Evolutionary conservation across 2,797 vertebrate species (phyloP).

Genomic region (Lemur catta): DNA sequence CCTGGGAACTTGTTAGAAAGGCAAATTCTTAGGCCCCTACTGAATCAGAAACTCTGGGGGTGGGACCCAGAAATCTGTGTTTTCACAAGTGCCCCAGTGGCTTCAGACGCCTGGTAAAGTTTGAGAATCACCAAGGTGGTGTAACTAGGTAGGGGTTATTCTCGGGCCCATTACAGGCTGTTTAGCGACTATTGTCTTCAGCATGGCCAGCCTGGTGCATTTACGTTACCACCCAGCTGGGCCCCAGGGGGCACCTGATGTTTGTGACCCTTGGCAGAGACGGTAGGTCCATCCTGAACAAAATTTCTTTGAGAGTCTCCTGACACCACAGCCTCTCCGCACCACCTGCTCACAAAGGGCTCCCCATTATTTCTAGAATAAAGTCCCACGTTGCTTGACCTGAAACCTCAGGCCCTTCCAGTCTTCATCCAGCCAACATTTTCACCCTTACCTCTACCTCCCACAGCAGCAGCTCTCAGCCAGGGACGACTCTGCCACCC

Average conservation of each 20-base stretch:
- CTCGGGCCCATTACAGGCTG: background rate
- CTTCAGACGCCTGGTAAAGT: background rate
- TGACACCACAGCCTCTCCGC: background rate
- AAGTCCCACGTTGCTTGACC: background rate
- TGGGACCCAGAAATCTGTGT: background rate
- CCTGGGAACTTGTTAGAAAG: background rate
- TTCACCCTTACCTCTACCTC: background rate
- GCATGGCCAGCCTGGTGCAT: background rate
- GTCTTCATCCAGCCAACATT: background rate
- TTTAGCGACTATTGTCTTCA: background rate
- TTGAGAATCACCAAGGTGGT: background rate
- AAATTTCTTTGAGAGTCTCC: background rate
- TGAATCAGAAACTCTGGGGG: background rate
- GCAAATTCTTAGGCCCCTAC: background rate
- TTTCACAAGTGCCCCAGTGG: background rate
- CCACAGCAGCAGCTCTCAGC: background rate
- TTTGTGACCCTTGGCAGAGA: background rate
- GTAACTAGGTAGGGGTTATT: background rate
- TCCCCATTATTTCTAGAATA: background rate
- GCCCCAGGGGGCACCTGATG: background rate
- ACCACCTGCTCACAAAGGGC: background rate
- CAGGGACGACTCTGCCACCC: background rate
- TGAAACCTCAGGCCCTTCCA: background rate
- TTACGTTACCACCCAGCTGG: background rate
- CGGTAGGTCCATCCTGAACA: background rate